Percentiles rank a stretch among this genome's conserved stretches.
phyloP scores from a whole-genome alignment of 2,888 invertebrate genomes.

The Candidula unifasciata region DNA sequence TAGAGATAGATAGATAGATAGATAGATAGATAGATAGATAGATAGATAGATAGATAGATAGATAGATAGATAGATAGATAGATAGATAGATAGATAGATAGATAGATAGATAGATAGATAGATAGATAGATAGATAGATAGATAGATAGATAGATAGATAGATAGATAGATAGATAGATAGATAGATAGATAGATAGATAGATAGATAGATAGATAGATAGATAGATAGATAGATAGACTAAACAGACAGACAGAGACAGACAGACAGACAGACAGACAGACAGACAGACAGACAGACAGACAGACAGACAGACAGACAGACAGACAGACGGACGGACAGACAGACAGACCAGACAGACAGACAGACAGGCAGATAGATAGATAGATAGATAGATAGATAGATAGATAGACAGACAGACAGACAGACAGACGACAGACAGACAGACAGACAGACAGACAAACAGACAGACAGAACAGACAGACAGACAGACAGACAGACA shows the following conservation, averaged over 20 bases:
- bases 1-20: too few species aligned
- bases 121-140: neutral
- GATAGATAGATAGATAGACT: neutral
- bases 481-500: neutral
- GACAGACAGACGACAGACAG: too few species aligned
- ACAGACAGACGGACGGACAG: neutral
- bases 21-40: neutral
- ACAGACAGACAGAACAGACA: too few species aligned
- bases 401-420: neutral
- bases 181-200: neutral
- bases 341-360: neutral
- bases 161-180: neutral
- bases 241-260: conserved; percentile 12
- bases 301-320: conserved; percentile 3
- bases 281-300: neutral
- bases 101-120: neutral
- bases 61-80: neutral
- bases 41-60: neutral
- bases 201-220: too few species aligned
- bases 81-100: neutral
- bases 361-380: neutral
- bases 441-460: too few species aligned
- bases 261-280: conserved; percentile 14
- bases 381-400: neutral
- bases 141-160: neutral